phyloP scores from a whole-genome alignment of 2,113 vertebrate species.

The Varanus salvator region DNA sequence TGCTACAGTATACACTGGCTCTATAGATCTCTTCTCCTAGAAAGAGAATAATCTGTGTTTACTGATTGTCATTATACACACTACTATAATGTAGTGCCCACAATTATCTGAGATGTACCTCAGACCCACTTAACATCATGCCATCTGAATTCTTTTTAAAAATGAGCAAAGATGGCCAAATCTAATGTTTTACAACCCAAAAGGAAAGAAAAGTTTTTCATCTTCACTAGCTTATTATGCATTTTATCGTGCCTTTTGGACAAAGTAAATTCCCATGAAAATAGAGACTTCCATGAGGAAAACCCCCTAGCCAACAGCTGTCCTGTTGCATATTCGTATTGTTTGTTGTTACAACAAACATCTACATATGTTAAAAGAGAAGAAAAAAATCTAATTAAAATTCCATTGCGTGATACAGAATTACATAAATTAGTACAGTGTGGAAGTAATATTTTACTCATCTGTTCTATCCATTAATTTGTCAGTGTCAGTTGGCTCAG shows the following conservation, averaged over 20 bases:
- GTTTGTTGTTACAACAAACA: slow-evolving; percentile 73
- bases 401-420: slow-evolving; percentile 86
- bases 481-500: slow-evolving; percentile 71
- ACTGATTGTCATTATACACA: slow-evolving; percentile 83
- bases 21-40: slow-evolving; percentile 75
- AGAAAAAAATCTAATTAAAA: slow-evolving; percentile 79
- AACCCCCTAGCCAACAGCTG: slow-evolving; percentile 72
- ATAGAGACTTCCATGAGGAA: slow-evolving; percentile 69
- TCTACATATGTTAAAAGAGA: slow-evolving; percentile 70
- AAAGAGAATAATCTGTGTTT: slow-evolving; percentile 76
- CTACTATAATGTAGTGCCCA: slow-evolving; percentile 85
- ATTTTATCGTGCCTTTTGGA: slow-evolving; percentile 61
- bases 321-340: slow-evolving; percentile 67
- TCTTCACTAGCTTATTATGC: slow-evolving; percentile 42
- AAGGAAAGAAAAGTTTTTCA: slow-evolving; percentile 57
- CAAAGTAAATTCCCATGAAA: slow-evolving; percentile 62
- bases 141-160: slow-evolving; percentile 65
- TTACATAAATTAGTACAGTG: slow-evolving; percentile 82
- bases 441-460: slow-evolving; percentile 75
- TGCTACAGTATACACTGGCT: slow-evolving; percentile 67
- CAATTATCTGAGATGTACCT: slow-evolving; percentile 76
- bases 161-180: slow-evolving; percentile 83
- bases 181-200: slow-evolving; percentile 65
- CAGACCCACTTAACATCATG: slow-evolving; percentile 71
- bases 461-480: slow-evolving; percentile 69